Evolutionary conservation across 2,113 vertebrate genomes (phyloP), one percentile per base, ranked within the genome.

Genomic region (Heptranchias perlo): DNA sequence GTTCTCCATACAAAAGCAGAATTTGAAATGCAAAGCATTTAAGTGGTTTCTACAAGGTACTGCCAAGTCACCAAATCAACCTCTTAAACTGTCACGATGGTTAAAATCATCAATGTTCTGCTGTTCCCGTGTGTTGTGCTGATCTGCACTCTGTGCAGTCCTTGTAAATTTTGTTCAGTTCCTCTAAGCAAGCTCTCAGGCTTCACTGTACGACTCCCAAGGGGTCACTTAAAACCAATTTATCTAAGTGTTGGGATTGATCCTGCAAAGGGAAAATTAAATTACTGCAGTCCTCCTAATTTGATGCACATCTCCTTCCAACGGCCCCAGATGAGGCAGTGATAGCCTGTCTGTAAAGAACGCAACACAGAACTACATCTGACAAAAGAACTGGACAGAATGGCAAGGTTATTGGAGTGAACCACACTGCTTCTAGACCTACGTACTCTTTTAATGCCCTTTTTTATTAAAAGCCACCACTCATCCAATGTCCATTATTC

Each of bases 61-160:
- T 49, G 94, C 94, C 94, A 95, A 95, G 64, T 95, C 93, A 47
- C 25, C 44, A 49, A 95, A 95, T 73, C 94, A 69, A 62, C 25
- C 65, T 65, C 69, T 95, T 95, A 95, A 95, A 95, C 64, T 95
- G 94, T 95, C 94, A 95, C 64, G 23, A 73, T 52, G 28, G 87
- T 95, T 95, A 58, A 61, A 52, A 62, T 95, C 14, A 39, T 95
- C 65, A 69, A 44, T 18, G 61, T 65, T 62, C 44, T 6, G 0
- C 35, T 21, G 61, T 65, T 94, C 11, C 47, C 21, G 31, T 95
- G 49, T 28, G 39, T 62, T 44, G 7, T 11, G 0, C 3, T 6
- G 4, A 58, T 93, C 54, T 39, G 23, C 44, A 4, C 47, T 69
- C 64, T 16, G 2, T 1, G 52, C 65, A 69, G 18, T 6, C 25